Conservation (phyloP, 2,888 invertebrate species). For the Ceramica pisi region DNA sequence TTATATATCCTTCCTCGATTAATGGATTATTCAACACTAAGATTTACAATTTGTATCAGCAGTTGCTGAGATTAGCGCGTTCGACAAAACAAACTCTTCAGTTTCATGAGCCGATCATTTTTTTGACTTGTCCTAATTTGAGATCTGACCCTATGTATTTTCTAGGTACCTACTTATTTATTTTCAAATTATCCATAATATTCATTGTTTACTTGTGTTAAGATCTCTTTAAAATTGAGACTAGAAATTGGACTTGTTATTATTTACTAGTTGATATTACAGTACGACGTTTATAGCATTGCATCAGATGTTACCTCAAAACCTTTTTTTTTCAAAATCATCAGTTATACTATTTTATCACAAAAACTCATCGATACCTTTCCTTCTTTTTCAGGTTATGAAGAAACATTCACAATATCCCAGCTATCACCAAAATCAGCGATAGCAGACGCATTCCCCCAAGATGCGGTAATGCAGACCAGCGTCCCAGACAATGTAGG, state of each 20-base stretch:
- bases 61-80: too few relatives aligned
- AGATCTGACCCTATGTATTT: too few relatives aligned
- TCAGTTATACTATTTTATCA: neutral
- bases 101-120: too few relatives aligned
- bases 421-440: constrained; percentile 93
- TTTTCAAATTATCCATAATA: too few relatives aligned
- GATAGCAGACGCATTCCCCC: constrained; percentile 69
- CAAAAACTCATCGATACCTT: constrained; percentile 28
- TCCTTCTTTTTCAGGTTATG: constrained; percentile 86
- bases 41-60: too few relatives aligned
- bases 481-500: constrained; percentile 79
- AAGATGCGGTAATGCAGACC: constrained; percentile 79
- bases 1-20: too few relatives aligned
- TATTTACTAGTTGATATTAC: too few relatives aligned
- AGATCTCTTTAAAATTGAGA: neutral
- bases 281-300: neutral
- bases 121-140: too few relatives aligned
- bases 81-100: too few relatives aligned
- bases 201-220: neutral
- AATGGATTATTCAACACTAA: too few relatives aligned
- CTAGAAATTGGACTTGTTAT: too few relatives aligned
- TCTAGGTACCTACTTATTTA: too few relatives aligned
- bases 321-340: neutral
- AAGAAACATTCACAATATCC: constrained; percentile 91
- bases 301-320: neutral